Conservation (phyloP, 2,113 vertebrate species). For the Galeopterus variegatus region DNA sequence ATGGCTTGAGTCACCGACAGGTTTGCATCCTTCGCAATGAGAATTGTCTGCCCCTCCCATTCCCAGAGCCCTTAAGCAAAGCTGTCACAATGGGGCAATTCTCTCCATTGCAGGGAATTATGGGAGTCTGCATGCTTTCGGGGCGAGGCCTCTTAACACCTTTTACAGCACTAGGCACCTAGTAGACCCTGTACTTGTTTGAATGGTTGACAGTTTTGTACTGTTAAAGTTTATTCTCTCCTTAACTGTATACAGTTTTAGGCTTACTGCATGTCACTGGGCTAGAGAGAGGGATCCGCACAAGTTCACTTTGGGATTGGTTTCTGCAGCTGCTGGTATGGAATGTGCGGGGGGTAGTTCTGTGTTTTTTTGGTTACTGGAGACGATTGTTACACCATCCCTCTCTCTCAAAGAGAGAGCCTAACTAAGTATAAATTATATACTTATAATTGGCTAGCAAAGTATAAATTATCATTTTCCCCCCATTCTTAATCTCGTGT, state of each 20-base stretch:
- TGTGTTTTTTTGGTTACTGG: constrained; percentile 8
- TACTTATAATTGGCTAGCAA: background rate
- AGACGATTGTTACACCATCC: background rate
- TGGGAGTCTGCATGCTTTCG: constrained; percentile 56
- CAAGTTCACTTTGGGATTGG: background rate
- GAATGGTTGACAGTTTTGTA: constrained; percentile 43
- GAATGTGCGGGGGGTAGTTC: background rate
- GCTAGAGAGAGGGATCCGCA: background rate
- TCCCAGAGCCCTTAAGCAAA: constrained; percentile 79
- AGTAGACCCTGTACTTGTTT: constrained; percentile 46
- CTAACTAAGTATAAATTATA: background rate
- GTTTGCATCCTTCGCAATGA: constrained; percentile 70
- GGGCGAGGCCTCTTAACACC: constrained; percentile 37
- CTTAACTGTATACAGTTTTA: constrained; percentile 24
- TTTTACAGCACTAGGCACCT: constrained; percentile 51
- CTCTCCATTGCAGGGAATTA: constrained; percentile 50
- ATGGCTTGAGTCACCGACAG: constrained; percentile 75
- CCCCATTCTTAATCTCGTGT: background rate
- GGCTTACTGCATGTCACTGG: background rate
- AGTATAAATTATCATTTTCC: background rate
- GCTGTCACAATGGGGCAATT: constrained; percentile 68
- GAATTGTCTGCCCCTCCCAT: constrained; percentile 76
- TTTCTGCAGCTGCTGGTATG: constrained; percentile 52
- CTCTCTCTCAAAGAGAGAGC: background rate
- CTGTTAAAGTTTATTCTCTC: constrained; percentile 50